Percentiles rank a stretch among this genome's conserved stretches.
These are phyloP conservation scores for Limnothrissa miodon DNA, from an alignment of 2,113 vertebrate genomes.

Conservation along the genomic window DNA sequence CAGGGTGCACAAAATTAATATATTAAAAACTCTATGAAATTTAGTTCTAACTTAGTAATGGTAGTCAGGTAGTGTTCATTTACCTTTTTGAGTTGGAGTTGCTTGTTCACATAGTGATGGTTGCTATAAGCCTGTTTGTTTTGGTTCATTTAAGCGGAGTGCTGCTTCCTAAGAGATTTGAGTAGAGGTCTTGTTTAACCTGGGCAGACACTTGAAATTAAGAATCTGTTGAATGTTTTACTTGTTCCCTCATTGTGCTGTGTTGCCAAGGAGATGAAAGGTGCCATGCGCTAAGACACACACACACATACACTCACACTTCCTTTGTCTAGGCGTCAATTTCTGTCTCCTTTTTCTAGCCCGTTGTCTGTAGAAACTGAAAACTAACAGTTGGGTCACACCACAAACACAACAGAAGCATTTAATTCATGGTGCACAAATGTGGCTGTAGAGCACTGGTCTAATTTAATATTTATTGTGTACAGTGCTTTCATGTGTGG, in stretches of 20 bases:
- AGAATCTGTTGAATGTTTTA: background rate
- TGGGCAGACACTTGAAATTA: background rate
- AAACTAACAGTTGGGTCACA: background rate
- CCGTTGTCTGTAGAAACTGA: background rate
- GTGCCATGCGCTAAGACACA: background rate
- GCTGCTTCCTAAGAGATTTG: background rate
- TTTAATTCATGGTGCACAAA: too few relatives aligned
- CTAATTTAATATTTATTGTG: too few relatives aligned
- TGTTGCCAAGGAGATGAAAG: slow-evolving; percentile 1
- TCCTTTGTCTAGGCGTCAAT: background rate
- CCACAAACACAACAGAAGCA: too few relatives aligned
- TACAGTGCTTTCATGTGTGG: too few relatives aligned
- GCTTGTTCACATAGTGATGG: background rate
- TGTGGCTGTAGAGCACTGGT: too few relatives aligned
- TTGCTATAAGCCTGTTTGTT: background rate
- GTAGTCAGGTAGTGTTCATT: background rate
- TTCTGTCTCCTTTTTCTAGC: background rate
- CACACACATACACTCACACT: background rate
- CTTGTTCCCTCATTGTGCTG: background rate
- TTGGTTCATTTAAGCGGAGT: background rate
- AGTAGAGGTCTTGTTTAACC: background rate
- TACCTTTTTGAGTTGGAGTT: background rate
- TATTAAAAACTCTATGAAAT: too few relatives aligned
- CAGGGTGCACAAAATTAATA: too few relatives aligned
- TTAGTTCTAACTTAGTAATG: background rate